Evolutionary conservation across 2,888 invertebrate species (phyloP).

Genomic region (Drosophila pegasa): DNA sequence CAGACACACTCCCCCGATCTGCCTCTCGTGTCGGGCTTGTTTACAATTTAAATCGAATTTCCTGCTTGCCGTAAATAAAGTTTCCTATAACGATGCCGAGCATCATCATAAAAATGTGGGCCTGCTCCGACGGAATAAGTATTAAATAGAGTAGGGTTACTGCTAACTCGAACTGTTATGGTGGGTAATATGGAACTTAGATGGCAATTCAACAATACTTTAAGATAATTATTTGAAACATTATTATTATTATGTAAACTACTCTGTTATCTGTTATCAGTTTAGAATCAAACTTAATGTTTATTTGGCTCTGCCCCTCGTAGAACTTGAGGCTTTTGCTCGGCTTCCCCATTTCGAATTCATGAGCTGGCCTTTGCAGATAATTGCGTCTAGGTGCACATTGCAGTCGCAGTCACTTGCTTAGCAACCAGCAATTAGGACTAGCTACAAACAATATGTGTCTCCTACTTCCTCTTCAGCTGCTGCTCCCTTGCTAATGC

Average conservation of each 20-base stretch:
- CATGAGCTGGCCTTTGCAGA: slow-evolving; percentile 30
- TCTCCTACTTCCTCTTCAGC: too few relatives aligned
- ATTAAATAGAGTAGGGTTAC: neutral
- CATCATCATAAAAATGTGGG: slow-evolving; percentile 8
- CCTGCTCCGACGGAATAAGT: slow-evolving; percentile 6
- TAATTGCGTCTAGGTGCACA: slow-evolving; percentile 24
- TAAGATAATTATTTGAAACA: too few relatives aligned
- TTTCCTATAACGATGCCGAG: slow-evolving; percentile 27
- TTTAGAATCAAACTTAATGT: neutral
- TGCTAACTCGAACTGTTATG: neutral
- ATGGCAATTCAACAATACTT: neutral
- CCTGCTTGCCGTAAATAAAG: slow-evolving; percentile 63
- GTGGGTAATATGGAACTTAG: neutral
- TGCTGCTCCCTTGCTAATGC: neutral
- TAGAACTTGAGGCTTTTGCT: neutral
- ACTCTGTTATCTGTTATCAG: neutral
- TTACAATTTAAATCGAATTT: slow-evolving; percentile 79
- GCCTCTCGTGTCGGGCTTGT: slow-evolving; percentile 43
- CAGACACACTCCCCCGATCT: neutral
- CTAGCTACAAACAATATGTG: neutral
- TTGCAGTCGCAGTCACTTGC: neutral
- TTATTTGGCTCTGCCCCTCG: neutral
- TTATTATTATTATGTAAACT: too few relatives aligned
- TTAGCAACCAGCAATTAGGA: slow-evolving; percentile 22
- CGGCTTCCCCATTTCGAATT: slow-evolving; percentile 33